Base-by-base conservation (phyloP, 1,140 invertebrate genomes). In the Potamilus streckersoni region DNA sequence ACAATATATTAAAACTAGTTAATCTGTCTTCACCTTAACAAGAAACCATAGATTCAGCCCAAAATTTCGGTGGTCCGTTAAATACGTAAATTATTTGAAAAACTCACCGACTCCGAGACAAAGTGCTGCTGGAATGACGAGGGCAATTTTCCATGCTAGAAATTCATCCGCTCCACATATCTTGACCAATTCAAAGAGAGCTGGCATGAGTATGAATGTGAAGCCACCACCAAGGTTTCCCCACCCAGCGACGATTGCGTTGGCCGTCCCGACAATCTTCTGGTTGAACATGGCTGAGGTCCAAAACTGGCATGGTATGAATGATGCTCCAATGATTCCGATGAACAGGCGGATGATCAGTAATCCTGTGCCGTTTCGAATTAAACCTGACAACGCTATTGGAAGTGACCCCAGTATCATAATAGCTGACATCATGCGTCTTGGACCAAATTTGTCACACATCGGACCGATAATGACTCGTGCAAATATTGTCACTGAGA, bases 381-480 rank as follows among this genome's bases (percentile, higher is more conserved):
- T 38, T 20, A 55, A 17, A 6, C 70, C 70, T 14, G 70, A 15
- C n/a, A 71, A 17, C 6, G 70, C 70, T 62, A 71, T 63, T 49
- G 70, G 70, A 15, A 71, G 12, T 13, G 70, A 60, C 19, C 70
- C 70, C 38, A 14, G 13, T n/a, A 71, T 71, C 27, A 71, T 11
- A 19, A 71, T 27, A n/a, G 6, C 20, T 19, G 60, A 31, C 70
- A 71, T 71, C 13, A 23, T 58, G 14, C 60, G 31, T 20, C 70
- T 62, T 12, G 70, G 70, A 23, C 70, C 70, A 64, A 63, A 71
- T 38, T 58, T n/a, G 23, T 71, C 70, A 63, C 70, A 71, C 55
- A 71, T 15, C 2, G 70, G 70, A 11, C 70, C 70, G 1, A 71
- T 19, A 56, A 55, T 23, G 13, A 71, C 31, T 63, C 70, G 27